Conservation (phyloP, 2,113 vertebrate genomes). For the Sylvia atricapilla region DNA sequence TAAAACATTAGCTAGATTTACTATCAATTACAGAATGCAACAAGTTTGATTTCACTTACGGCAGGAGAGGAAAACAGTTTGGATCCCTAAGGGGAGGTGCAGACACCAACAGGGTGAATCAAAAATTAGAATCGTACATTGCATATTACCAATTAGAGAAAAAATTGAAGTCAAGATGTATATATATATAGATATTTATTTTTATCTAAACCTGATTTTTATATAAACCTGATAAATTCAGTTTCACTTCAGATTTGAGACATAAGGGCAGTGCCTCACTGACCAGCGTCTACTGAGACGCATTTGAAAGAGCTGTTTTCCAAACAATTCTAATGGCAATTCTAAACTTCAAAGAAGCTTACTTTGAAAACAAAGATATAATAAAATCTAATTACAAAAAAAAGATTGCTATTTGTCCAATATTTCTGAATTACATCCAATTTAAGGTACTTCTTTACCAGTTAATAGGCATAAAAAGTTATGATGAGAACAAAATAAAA, state of each 20-base stretch:
- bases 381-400: background rate
- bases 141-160: constrained; percentile 71
- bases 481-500: background rate
- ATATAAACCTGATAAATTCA: constrained; percentile 40
- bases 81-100: constrained; percentile 63
- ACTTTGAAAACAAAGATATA: background rate
- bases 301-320: constrained; percentile 27
- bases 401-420: background rate
- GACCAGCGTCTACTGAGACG: constrained; percentile 19
- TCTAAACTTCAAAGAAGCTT: background rate
- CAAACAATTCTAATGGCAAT: background rate
- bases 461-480: background rate
- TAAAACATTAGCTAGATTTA: constrained; percentile 77
- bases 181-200: background rate
- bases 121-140: constrained; percentile 66
- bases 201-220: constrained; percentile 40
- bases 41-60: constrained; percentile 81
- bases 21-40: constrained; percentile 78
- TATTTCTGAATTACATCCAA: background rate
- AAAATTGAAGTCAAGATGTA: constrained; percentile 70
- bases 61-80: constrained; percentile 77
- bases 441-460: background rate
- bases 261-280: background rate
- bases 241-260: constrained; percentile 28
- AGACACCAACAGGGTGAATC: constrained; percentile 66